Base-by-base conservation (phyloP, 2,113 vertebrate genomes). In the Megalops atlanticus region DNA sequence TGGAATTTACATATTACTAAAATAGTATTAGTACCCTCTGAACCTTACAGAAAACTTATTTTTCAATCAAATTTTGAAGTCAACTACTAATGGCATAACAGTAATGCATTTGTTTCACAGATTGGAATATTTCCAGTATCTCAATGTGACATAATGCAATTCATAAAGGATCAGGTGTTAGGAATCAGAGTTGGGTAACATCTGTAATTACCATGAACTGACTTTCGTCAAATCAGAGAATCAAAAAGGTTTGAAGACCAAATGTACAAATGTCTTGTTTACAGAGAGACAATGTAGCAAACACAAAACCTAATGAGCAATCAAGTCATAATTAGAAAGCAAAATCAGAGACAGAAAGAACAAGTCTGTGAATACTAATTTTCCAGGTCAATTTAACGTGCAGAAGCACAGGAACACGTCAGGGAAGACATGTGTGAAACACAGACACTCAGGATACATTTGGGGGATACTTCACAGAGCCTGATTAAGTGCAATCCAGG, bases 241-340 rank as follows among this genome's bases (percentile, higher is more conserved):
- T 69, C 58, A 45, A 79, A 71, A 71, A 49, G 10, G 69, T 79
- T 40, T 83, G 39, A 69, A 16, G 83, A 90, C 85, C 91, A 91
- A 90, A 94, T 89, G 90, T 88, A 85, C 74, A 74, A 84, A 82
- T 58, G 81, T 83, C n/a, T 85, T 86, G 82, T 86, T 88, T 89
- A 83, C 80, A 77, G 78, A 83, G 85, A 39, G 64, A 76, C 78
- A 84, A 86, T 77, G 69, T 27, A 2, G 68, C 58, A 71, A 49
- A 43, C 64, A 72, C 68, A 79, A 79, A 71, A 83, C 85, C 90
- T 93, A 93, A 93, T 91, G 92, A 93, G 92, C 93, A 92, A 92
- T 94, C 91, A 93, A 86, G 89, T 90, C 84, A 92, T 92, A 90
- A 93, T 92, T 91, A 92, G 87, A 89, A 88, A 91, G 88, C 80